Conservation (phyloP, 2,113 vertebrate genomes). For the Thymallus thymallus region DNA sequence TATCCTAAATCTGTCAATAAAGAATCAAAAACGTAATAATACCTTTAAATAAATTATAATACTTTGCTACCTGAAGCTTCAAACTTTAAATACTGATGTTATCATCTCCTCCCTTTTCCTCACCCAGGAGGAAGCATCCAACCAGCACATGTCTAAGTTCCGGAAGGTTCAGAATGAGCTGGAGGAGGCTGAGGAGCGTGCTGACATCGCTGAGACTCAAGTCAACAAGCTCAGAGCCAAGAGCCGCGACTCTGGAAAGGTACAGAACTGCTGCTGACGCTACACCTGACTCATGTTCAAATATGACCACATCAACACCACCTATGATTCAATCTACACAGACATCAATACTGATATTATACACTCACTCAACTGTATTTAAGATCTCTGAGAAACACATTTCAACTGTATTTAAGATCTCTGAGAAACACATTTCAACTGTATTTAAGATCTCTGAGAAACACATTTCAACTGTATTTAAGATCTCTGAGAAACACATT, state of each 20-base stretch:
- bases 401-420: background rate
- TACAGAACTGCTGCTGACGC: background rate
- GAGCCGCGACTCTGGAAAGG: background rate
- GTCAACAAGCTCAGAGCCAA: conserved; percentile 4
- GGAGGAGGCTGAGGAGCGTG: background rate
- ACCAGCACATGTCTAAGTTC: background rate
- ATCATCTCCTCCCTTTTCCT: background rate
- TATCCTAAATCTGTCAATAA: no score
- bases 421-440: background rate
- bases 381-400: background rate
- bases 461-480: background rate
- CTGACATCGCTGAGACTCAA: conserved; percentile 2
- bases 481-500: background rate
- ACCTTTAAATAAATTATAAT: no score
- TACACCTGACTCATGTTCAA: background rate
- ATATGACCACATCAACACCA: no score
- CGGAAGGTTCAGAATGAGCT: background rate
- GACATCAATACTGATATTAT: background rate
- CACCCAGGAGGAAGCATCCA: background rate
- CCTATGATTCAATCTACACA: no score
- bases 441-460: background rate
- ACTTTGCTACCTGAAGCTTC: no score
- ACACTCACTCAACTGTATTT: background rate
- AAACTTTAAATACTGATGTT: background rate
- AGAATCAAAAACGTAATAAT: no score